Conservation (phyloP, 2,113 vertebrate genomes). For the Peromyscus maniculatus region DNA sequence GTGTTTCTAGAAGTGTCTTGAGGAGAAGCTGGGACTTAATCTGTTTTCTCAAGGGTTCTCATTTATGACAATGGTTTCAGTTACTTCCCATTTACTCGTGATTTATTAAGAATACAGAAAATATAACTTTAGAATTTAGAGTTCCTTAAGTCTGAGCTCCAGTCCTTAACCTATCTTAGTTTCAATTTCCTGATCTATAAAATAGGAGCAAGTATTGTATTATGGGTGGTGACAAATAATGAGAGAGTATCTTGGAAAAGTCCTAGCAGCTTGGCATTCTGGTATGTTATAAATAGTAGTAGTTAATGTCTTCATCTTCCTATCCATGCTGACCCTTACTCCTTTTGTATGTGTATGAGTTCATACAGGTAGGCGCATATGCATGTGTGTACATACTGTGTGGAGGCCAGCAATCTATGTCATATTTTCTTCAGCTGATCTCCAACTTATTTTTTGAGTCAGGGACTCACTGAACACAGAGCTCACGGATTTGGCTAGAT, state of each 20-base stretch:
- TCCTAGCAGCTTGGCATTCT: constrained; percentile 37
- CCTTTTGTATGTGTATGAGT: not conserved
- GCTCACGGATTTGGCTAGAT: not conserved
- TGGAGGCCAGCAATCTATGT: not conserved
- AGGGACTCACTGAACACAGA: not conserved
- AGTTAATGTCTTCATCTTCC: not conserved
- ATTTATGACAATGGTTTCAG: constrained; percentile 14
- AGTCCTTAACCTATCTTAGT: not conserved
- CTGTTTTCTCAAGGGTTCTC: not conserved
- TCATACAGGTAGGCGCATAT: not conserved
- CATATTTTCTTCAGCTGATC: not conserved
- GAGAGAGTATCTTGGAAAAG: constrained; percentile 27
- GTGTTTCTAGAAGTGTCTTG: not conserved
- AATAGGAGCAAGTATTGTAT: constrained; percentile 5
- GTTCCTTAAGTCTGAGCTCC: not conserved
- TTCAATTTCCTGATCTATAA: not conserved
- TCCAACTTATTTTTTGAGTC: not conserved
- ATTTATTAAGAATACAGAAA: not conserved
- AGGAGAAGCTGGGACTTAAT: not conserved
- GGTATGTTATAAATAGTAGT: not conserved
- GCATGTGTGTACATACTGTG: not conserved
- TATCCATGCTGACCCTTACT: not conserved
- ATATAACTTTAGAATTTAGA: constrained; percentile 33
- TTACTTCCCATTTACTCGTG: not conserved
- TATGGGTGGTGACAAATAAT: constrained; percentile 25